phyloP scores from a whole-genome alignment of 2,888 invertebrate species.

The Rambutsinella grinnellia region DNA sequence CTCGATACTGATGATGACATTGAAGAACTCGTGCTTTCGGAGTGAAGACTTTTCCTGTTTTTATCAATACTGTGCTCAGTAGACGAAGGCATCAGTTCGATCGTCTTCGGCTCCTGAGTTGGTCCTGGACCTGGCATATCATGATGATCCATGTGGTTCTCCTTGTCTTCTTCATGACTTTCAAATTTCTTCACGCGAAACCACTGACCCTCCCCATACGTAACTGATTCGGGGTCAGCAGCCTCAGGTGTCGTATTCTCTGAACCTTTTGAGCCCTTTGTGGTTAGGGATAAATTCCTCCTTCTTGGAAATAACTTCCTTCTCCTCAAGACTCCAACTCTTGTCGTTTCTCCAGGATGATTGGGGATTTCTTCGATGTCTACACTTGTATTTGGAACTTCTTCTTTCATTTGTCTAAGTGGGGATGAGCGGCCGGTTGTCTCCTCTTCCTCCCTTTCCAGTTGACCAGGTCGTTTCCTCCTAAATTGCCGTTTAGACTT shows the following conservation, averaged over 20 bases:
- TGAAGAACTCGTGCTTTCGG: constrained; percentile 1
- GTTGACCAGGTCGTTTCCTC: constrained; percentile 50
- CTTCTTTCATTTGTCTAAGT: neutral
- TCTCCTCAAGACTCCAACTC: constrained; percentile 44
- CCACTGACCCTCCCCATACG: constrained; percentile 66
- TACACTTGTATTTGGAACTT: neutral
- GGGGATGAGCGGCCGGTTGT: neutral
- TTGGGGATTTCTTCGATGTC: neutral
- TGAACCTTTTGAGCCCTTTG: neutral
- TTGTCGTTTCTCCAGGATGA: constrained; percentile 18
- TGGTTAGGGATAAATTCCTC: constrained; percentile 24
- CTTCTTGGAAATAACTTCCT: constrained; percentile 50
- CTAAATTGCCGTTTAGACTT: constrained; percentile 58
- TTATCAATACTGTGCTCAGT: constrained; percentile 6
- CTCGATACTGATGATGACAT: constrained; percentile 5
- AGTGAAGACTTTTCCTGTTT: constrained; percentile 8
- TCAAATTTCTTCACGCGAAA: constrained; percentile 55
- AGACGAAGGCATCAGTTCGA: neutral
- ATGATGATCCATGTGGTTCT: neutral
- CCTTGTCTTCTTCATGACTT: constrained; percentile 9
- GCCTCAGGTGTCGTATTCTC: constrained; percentile 30
- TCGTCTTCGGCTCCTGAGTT: constrained; percentile 40
- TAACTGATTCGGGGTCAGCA: constrained; percentile 57
- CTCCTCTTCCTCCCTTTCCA: constrained; percentile 15
- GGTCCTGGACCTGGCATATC: constrained; percentile 24